These are phyloP conservation scores for Nycticorax nycticorax DNA, from an alignment of 2,113 vertebrate species.

Conservation along the genomic window DNA sequence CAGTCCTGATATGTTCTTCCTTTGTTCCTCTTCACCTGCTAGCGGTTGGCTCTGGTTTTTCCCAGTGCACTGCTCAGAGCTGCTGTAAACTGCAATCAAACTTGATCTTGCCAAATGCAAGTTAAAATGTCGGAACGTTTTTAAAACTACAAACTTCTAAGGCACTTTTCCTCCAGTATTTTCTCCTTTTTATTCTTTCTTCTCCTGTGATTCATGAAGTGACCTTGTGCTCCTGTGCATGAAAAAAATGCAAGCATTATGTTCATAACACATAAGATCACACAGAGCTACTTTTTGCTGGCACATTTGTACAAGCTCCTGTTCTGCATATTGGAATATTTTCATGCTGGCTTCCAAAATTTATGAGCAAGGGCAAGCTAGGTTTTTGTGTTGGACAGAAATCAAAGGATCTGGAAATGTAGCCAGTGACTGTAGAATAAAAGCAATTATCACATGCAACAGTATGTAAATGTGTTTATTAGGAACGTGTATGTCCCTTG, in stretches of 20 bases:
- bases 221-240: background rate
- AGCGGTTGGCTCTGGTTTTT: background rate
- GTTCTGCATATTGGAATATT: constrained; percentile 31
- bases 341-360: constrained; percentile 50
- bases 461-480: constrained; percentile 53
- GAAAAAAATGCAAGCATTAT: background rate
- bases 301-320: background rate
- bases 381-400: constrained; percentile 49
- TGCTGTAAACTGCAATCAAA: constrained; percentile 5
- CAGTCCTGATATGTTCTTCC: background rate
- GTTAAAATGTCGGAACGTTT: background rate
- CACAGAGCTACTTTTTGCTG: constrained; percentile 22
- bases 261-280: background rate
- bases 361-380: constrained; percentile 46
- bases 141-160: background rate
- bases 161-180: background rate
- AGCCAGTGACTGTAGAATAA: constrained; percentile 33
- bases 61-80: background rate
- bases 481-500: background rate
- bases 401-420: constrained; percentile 55
- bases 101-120: constrained; percentile 24
- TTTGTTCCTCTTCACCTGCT: background rate
- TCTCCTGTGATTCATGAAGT: constrained; percentile 10
- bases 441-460: constrained; percentile 29
- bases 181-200: background rate